Conservation (phyloP, 1,140 invertebrate species). For the Phymorhynchus buccinoides region DNA sequence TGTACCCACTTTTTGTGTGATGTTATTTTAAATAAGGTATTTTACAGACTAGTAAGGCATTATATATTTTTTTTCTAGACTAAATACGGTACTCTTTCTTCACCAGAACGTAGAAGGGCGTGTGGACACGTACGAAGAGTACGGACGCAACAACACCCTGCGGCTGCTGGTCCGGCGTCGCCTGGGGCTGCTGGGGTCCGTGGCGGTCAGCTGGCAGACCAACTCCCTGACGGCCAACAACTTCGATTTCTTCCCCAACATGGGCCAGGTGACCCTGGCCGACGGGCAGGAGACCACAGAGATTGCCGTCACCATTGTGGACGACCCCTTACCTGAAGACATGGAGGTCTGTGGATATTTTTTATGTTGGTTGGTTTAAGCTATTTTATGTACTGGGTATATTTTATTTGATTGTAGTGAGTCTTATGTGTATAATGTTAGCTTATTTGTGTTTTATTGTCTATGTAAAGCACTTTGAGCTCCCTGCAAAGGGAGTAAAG, state of each 20-base stretch:
- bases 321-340: conserved; percentile 63
- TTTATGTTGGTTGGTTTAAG: background rate
- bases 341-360: conserved; percentile 59
- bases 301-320: conserved; percentile 65
- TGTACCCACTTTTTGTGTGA: too few relatives aligned
- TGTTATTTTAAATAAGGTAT: too few relatives aligned
- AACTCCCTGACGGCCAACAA: conserved; percentile 59
- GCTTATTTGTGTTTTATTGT: too few relatives aligned
- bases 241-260: conserved; percentile 61
- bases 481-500: too few relatives aligned
- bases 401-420: too few relatives aligned
- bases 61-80: too few relatives aligned
- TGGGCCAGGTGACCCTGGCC: conserved; percentile 61
- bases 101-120: conserved; percentile 69
- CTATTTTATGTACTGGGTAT: too few relatives aligned
- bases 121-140: conserved; percentile 68
- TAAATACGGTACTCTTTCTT: too few relatives aligned
- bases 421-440: too few relatives aligned
- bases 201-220: conserved; percentile 66
- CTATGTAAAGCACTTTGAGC: too few relatives aligned
- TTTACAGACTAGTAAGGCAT: too few relatives aligned
- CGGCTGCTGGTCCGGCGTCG: conserved; percentile 56
- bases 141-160: conserved; percentile 59
- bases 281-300: conserved; percentile 57
- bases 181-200: conserved; percentile 62